Evolutionary conservation across 1,140 invertebrate species (phyloP).

Genomic region (Orchestia grillus): DNA sequence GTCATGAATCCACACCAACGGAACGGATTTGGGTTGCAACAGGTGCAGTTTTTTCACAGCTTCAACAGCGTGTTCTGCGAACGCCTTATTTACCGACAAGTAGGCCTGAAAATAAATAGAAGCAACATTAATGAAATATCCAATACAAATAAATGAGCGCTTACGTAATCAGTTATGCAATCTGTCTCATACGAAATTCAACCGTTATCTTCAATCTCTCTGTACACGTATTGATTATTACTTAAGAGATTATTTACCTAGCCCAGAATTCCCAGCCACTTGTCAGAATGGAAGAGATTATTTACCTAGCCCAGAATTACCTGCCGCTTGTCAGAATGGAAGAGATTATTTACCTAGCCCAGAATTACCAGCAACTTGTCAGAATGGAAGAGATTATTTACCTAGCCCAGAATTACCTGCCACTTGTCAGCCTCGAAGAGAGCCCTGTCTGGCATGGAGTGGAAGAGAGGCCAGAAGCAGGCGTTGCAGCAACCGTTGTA

Average conservation of each 20-base stretch:
- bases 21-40: constrained; percentile 76
- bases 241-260: no score
- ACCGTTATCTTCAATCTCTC: background rate
- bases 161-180: background rate
- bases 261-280: no score
- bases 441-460: constrained; percentile 88
- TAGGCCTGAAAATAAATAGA: constrained; percentile 76
- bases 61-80: constrained; percentile 83
- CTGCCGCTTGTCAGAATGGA: constrained; percentile 83
- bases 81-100: constrained; percentile 83
- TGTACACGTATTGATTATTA: no score
- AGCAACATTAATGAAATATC: background rate
- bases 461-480: constrained; percentile 91
- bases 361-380: no score
- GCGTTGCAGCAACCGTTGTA: constrained; percentile 94
- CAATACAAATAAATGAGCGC: background rate
- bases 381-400: no score
- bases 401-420: constrained; percentile 72
- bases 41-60: constrained; percentile 75
- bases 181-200: background rate
- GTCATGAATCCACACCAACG: constrained; percentile 91
- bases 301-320: constrained; percentile 64
- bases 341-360: no score
- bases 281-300: no score
- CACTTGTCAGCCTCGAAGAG: constrained; percentile 85